These are phyloP conservation scores for Odontophorus gujanensis DNA, from an alignment of 2,113 vertebrate species.

Conservation along the genomic window DNA sequence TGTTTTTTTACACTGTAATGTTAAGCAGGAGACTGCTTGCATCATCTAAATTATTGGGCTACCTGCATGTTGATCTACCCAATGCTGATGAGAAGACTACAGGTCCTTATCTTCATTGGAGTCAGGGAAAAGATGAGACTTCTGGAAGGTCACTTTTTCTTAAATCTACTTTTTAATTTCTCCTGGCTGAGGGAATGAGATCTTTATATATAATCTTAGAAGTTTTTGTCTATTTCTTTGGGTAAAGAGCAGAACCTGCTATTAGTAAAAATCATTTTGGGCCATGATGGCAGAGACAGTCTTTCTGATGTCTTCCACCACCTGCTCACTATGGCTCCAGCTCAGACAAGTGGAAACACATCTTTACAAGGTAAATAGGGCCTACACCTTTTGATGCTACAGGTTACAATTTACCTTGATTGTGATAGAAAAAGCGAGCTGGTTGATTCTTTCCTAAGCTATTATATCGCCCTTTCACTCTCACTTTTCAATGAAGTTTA, in stretches of 20 bases:
- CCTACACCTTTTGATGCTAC: not conserved
- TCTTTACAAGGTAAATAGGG: not conserved
- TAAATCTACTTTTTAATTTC: not conserved
- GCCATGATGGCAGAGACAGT: not conserved
- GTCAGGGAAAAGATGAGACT: not conserved
- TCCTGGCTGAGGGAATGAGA: not conserved
- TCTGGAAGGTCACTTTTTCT: not conserved
- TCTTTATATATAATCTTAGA: not conserved
- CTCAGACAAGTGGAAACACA: rapidly evolving
- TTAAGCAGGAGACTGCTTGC: not conserved
- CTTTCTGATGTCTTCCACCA: too few relatives aligned
- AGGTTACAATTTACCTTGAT: not conserved
- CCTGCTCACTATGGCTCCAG: too few relatives aligned
- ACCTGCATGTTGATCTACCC: not conserved
- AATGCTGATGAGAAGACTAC: not conserved
- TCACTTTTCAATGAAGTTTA: not conserved
- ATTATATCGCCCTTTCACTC: not conserved
- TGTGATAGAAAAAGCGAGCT: not conserved
- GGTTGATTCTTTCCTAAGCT: not conserved
- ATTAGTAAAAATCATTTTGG: not conserved
- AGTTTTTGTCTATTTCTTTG: not conserved
- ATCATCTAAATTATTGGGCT: not conserved
- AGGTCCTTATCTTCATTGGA: not conserved
- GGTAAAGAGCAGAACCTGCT: not conserved
- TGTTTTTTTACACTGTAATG: not conserved